phyloP scores from a whole-genome alignment of 2,797 vertebrate species.

The Gallirallus australis region DNA sequence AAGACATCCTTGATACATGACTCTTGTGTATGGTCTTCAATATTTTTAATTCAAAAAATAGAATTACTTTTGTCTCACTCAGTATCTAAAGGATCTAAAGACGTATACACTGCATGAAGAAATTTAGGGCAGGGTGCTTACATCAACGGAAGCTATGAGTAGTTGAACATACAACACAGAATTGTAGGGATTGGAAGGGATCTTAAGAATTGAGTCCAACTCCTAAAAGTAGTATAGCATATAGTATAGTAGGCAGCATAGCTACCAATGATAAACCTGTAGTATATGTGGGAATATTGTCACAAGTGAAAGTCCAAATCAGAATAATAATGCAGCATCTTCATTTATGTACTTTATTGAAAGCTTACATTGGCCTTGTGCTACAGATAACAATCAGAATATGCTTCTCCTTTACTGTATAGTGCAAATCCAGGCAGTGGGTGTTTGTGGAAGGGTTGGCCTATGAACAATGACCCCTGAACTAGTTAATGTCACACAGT shows the following conservation, averaged over 20 bases:
- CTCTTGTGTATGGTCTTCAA: neutral
- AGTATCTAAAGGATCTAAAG: neutral
- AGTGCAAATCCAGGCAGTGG: neutral
- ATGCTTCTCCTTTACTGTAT: neutral
- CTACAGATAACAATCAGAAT: neutral
- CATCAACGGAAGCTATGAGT: neutral
- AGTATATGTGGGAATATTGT: neutral
- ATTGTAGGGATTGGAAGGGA: too few relatives aligned
- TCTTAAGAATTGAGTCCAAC: too few relatives aligned
- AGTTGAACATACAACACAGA: neutral
- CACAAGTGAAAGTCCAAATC: neutral
- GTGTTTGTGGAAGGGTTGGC: neutral
- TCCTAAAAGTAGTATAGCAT: too few relatives aligned
- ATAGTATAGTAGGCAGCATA: neutral
- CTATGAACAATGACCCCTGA: neutral
- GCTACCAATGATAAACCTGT: neutral
- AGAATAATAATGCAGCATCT: neutral
- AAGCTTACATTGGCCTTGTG: neutral
- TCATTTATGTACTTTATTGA: neutral
- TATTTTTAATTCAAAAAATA: neutral
- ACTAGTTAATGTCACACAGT: too few relatives aligned
- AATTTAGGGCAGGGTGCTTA: neutral
- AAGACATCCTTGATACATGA: neutral
- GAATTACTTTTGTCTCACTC: neutral
- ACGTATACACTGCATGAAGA: neutral